phyloP scores from a whole-genome alignment of 2,888 invertebrate species.

The Dryobota labecula region DNA sequence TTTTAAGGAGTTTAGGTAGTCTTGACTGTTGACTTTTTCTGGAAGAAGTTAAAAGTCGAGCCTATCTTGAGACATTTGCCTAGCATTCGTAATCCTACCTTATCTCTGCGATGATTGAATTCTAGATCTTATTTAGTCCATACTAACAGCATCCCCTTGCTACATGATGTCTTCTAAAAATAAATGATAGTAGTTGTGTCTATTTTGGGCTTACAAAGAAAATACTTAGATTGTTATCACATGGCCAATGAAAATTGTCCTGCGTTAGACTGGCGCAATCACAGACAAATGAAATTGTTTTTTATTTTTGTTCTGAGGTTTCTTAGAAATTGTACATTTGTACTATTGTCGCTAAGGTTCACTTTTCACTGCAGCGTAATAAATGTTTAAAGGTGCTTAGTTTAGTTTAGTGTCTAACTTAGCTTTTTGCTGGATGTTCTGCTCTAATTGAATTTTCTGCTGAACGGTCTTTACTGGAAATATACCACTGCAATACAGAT shows the following conservation, averaged over 20 bases:
- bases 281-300: conserved; percentile 26
- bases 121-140: neutral
- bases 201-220: conserved; percentile 14
- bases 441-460: conserved; percentile 51
- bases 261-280: conserved; percentile 16
- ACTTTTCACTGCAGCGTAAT: conserved; percentile 46
- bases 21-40: neutral
- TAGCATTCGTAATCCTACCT: neutral
- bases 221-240: conserved; percentile 13
- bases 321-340: conserved; percentile 35
- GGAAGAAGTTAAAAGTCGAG: neutral
- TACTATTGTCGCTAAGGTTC: conserved; percentile 30
- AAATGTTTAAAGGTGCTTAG: conserved; percentile 47
- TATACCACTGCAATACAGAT: conserved; percentile 4
- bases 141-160: neutral
- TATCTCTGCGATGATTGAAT: neutral
- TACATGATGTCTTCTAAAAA: conserved; percentile 8
- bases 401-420: conserved; percentile 38
- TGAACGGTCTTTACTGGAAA: neutral
- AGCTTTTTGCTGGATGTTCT: conserved; percentile 29
- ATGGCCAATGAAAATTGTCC: conserved; percentile 19
- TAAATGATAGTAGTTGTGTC: neutral
- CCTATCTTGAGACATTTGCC: neutral
- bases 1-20: no score
- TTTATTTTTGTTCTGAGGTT: conserved; percentile 27